Conservation (phyloP, 2,113 vertebrate species). For the Daphoenositta chrysoptera region DNA sequence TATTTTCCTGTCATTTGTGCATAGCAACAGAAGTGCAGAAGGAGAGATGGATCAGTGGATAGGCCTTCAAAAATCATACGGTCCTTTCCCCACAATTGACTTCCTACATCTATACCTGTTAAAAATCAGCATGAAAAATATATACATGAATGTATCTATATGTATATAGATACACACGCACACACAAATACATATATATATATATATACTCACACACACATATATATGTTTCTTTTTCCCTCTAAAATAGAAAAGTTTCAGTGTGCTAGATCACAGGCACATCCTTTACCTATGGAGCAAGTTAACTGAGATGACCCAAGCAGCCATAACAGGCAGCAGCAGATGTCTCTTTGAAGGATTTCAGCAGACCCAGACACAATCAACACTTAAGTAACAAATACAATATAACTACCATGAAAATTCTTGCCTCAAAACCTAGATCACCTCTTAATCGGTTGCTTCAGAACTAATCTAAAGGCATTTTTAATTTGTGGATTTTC, state of each 20-base stretch:
- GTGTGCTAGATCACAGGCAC: not conserved
- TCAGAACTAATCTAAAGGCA: not conserved
- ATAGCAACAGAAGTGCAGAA: not conserved
- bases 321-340: not conserved
- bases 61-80: not conserved
- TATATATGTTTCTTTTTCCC: too few relatives aligned
- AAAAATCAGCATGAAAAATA: not conserved
- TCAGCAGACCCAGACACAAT: not conserved
- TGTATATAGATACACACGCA: rapidly evolving
- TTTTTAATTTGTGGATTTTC: not conserved
- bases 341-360: not conserved
- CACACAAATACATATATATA: not conserved
- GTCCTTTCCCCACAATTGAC: not conserved
- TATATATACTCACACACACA: rapidly evolving
- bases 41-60: not conserved
- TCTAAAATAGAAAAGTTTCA: not conserved
- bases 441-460: not conserved
- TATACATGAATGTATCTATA: too few relatives aligned
- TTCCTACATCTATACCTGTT: not conserved
- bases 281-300: not conserved
- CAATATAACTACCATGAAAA: not conserved
- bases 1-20: not conserved
- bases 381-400: not conserved
- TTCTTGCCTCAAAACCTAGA: not conserved
- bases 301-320: not conserved